These are phyloP conservation scores for Crambe crambe DNA, from an alignment of 37 sponge, comb jelly and placozoan genomes.

Conservation along the genomic window DNA sequence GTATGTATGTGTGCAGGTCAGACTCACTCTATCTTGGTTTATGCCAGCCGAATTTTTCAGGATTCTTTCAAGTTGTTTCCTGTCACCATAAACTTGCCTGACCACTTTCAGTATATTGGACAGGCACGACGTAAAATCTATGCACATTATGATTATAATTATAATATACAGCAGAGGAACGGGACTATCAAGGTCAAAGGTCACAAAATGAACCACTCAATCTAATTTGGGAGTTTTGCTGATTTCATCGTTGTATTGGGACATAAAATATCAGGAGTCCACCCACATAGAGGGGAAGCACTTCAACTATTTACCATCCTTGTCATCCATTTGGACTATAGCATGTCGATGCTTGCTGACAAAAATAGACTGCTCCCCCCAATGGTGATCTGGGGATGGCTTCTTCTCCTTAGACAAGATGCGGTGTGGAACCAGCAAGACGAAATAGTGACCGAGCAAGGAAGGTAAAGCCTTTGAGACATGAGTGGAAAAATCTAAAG, in stretches of 20 bases:
- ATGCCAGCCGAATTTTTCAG: neutral
- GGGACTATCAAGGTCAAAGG: too few species aligned
- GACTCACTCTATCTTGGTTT: constrained; percentile 16
- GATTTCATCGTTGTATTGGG: too few species aligned
- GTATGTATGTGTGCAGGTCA: neutral
- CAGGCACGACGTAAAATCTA: constrained; percentile 11
- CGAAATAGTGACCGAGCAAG: constrained; percentile 25
- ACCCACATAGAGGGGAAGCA: neutral
- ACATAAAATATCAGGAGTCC: neutral
- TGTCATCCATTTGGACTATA: neutral
- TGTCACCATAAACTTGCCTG: constrained; percentile 20
- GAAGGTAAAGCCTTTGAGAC: constrained; percentile 15
- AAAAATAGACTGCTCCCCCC: neutral
- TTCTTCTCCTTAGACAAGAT: neutral
- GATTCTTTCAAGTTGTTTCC: constrained; percentile 8
- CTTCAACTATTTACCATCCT: neutral
- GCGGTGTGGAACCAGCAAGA: constrained; percentile 7
- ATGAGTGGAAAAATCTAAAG: constrained; percentile 23
- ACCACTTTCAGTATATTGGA: constrained; percentile 6
- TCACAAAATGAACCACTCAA: too few species aligned
- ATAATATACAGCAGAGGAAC: too few species aligned
- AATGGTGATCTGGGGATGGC: neutral
- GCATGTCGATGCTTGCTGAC: constrained; percentile 32
- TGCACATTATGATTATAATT: too few species aligned
- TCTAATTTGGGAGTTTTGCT: too few species aligned